Evolutionary conservation across 2,113 vertebrate species (phyloP).

Genomic region (Pantherophis guttatus): DNA sequence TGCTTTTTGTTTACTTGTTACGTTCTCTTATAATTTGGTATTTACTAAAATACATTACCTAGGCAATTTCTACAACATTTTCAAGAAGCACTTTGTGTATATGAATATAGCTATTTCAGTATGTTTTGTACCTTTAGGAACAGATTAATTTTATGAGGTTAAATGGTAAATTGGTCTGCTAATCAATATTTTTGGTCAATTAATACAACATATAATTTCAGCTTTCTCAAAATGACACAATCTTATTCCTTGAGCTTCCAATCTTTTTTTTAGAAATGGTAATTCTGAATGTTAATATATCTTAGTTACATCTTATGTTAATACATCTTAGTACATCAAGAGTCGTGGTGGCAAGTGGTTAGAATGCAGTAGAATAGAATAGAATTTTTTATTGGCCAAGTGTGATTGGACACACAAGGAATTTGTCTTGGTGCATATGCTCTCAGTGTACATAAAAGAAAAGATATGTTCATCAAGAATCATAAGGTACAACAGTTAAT

Average conservation of each 20-base stretch:
- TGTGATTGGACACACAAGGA: no score
- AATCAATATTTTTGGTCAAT: background rate
- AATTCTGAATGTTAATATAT: background rate
- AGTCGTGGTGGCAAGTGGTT: background rate
- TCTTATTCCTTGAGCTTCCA: background rate
- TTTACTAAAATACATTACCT: background rate
- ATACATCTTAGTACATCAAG: background rate
- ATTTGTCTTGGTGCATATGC: no score
- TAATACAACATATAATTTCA: background rate
- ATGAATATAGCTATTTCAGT: background rate
- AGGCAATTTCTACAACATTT: background rate
- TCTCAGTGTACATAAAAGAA: no score
- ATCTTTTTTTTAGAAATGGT: background rate
- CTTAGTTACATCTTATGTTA: background rate
- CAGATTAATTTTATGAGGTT: background rate
- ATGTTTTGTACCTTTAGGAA: background rate
- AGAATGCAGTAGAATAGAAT: background rate
- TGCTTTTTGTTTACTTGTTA: background rate
- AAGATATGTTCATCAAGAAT: no score
- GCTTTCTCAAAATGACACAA: background rate
- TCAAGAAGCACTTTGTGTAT: background rate
- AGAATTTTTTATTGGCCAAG: no score
- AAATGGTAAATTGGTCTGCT: background rate
- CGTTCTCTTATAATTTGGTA: background rate
- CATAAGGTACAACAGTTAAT: no score